Evolutionary conservation across 2,888 invertebrate genomes (phyloP), one percentile per base, ranked within the genome.

Genomic region (Andrena fulva): DNA sequence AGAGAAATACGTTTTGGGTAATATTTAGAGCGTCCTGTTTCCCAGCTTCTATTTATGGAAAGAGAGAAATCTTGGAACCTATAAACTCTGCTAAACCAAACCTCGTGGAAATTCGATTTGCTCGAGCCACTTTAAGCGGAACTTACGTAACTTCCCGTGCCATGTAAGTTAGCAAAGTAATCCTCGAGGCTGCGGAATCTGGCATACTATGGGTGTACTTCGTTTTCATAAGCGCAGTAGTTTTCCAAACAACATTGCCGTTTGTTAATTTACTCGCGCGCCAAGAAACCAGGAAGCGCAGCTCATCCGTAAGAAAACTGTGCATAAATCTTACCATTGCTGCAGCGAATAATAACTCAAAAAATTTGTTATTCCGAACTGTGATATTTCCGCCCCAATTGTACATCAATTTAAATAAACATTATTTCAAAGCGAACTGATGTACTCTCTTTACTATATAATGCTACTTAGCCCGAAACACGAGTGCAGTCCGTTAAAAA

Each of bases 101-200:
- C 54, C 78, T 27, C 29, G 72, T 42, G 62, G 35, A 68, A 71
- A 80, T 80, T 71, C 78, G 80, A 80, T 78, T 78, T 54, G 67
- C 67, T 20, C 31, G 54, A 62, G 56, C 54, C 72, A 72, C 78
- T 68, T 78, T 68, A 72, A 67, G 33, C 71, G 56, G 54, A 80
- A 72, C 56, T 80, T 72, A 56, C 63, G 62, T 27, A 78, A 80
- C 42, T 78, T 60, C 31, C 42, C 31, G n/a, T 10, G 27, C 35
- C 8, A 35, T 56, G 60, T 60, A 77, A 71, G 70, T 71, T 71
- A 16, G 54, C 27, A 12, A 78, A 78, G 78, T 62, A 70, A 80
- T 27, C 70, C 52, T 20, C 35, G 59, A 27, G 50, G 50, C 33
- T 72, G 16, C 5, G 8, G 27, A 66, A 42, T 59, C 62, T 33